Evolutionary conservation across 2,888 invertebrate genomes (phyloP), one percentile per base, ranked within the genome.

Genomic region (Agonopterix subpropinquella): DNA sequence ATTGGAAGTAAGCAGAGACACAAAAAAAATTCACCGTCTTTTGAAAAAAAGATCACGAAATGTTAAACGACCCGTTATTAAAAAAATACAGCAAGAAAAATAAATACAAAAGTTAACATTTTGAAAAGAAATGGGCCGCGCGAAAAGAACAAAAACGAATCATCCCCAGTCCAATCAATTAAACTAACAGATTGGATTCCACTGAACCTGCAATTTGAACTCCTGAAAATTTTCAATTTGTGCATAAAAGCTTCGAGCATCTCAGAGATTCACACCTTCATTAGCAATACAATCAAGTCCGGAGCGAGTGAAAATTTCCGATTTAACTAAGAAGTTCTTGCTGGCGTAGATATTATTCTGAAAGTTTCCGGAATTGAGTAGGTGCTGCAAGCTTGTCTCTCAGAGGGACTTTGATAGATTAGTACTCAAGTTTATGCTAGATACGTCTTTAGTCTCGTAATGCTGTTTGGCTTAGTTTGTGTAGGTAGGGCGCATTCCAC

Each of bases 261-360:
- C 47, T 13, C 42, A 4, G 10, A 57, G 65, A 68, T 66, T 74
- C 63, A 67, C 71, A 68, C 68, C 70, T 76, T 79, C 79, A 79
- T 80, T 80, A 78, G 68, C 67, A 71, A 75, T 77, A 75, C 77
- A 77, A 80, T 78, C 69, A 71, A 64, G 62, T 59, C 51, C 55
- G 58, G 59, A 58, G 53, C 59, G 62, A 65, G 59, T 58, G 65
- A 69, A 70, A 69, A 70, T 70, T 70, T 72, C 64, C 72, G 65
- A 74, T 74, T 69, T 62, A 54, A 59, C 60, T 56, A 64, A 68
- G 69, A 66, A 70, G 58, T 64, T 59, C 28, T 57, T 37, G 47
- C 4, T 35, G 36, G 42, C 47, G 43, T 15, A 60, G 58, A 56
- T 57, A 59, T 62, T 51, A 45, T 47, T 47, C 42, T 15, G n/a